Base-by-base conservation (phyloP, 2,797 vertebrate species). In the Octomys mimax region DNA sequence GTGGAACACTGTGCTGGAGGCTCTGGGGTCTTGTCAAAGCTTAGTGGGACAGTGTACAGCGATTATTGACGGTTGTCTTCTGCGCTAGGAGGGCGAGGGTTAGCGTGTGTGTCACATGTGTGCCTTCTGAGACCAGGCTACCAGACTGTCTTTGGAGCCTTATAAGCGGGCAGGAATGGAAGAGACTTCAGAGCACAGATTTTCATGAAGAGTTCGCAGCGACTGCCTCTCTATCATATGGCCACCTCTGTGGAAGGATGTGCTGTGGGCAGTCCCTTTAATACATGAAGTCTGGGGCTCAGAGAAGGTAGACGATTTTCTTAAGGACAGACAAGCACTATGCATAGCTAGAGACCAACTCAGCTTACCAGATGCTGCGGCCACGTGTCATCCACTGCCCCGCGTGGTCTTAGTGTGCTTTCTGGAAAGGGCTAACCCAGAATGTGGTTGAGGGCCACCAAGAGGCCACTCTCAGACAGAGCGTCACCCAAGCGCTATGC, bases 321-420 rank as follows among this genome's bases (percentile, higher is more conserved):
- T 95, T 59, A 81, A 73, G 85, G 28, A 36, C 33, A 70, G 77
- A 61, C 3, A 84, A 59, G 57, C 88, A 49, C 77, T 59, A 31
- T 52, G 49, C 46, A 73, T 39, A 84, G 36, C 59, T 52, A 39
- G 77, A 18, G 18, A 54, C 28, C 28, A n/a, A 14, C 3, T 4
- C 10, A 49, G 39, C 64, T 90, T 54, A 26, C 49, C 5, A 1
- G 57, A 90, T 75, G 73, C 33, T 52, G 36, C 64, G 54, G 36
- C 24, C 46, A 36, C 28, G 33, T 77, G 68, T 46, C 3, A 6
- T 59, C 36, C 9, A 28, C 11, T 39, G 0, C 6, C 18, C 18
- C 4, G 0, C 0, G 0, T 26, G 8, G 36, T 54, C 62, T 52
- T 64, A 54, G 36, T n/a, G 2, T 2, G 0, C 26, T 42, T 64